Evolutionary conservation across 2,888 invertebrate species (phyloP).

Genomic region (Dorcus parallelipipedus): DNA sequence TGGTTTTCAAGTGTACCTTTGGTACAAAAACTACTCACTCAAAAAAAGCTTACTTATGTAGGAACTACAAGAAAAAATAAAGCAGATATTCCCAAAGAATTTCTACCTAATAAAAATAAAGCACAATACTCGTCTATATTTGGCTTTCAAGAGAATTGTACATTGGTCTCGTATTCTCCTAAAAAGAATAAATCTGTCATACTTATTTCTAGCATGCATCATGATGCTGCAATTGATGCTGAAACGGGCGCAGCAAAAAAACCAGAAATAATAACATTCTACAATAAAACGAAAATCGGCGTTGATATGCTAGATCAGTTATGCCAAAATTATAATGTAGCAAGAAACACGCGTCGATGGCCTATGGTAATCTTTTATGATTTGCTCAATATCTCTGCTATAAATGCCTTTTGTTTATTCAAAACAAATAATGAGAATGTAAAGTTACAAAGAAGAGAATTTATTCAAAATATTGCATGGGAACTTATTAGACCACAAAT

Average conservation of each 20-base stretch:
- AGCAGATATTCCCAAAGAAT: conserved; percentile 7
- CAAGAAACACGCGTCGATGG: conserved; percentile 11
- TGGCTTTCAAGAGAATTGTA: conserved; percentile 1
- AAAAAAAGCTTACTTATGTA: not conserved
- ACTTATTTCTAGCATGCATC: not conserved
- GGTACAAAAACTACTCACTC: conserved; percentile 1
- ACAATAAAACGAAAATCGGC: conserved; percentile 6
- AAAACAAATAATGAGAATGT: too few relatives aligned
- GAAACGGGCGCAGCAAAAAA: not conserved
- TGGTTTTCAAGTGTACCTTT: conserved; percentile 7
- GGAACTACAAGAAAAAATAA: conserved; percentile 13
- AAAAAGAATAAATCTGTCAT: not conserved
- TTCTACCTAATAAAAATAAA: not conserved
- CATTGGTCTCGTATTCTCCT: not conserved
- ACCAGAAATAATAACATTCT: conserved; percentile 1
- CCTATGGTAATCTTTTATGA: conserved; percentile 12
- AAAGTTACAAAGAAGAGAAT: too few relatives aligned
- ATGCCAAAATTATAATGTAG: conserved; percentile 5
- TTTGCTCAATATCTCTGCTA: not conserved
- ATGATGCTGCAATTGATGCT: not conserved
- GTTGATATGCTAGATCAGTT: conserved; percentile 7
- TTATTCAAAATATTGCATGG: too few relatives aligned
- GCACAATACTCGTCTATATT: not conserved
- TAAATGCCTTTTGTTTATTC: too few relatives aligned
- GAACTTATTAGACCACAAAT: too few relatives aligned